phyloP scores from a whole-genome alignment of 2,797 vertebrate species.

The Coregonus sp. region DNA sequence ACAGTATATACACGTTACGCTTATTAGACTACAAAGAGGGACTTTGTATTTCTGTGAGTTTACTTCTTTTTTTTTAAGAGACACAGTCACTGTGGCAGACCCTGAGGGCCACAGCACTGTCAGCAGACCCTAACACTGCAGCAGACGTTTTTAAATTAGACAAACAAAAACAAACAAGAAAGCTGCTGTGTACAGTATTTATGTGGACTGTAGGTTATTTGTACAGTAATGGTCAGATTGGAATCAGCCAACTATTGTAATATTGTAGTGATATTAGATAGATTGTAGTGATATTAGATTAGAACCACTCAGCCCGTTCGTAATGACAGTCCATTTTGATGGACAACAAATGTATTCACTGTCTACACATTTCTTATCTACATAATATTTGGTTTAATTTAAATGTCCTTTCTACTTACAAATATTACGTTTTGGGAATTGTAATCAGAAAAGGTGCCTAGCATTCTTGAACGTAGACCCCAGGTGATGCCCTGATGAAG shows the following conservation, averaged over 20 bases:
- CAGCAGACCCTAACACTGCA: neutral
- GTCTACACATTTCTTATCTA: too few relatives aligned
- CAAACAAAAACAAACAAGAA: slow-evolving; percentile 5
- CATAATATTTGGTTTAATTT: too few relatives aligned
- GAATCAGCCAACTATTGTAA: too few relatives aligned
- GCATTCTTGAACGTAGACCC: neutral
- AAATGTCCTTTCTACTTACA: too few relatives aligned
- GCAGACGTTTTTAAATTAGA: neutral
- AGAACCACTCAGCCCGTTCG: too few relatives aligned
- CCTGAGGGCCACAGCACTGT: neutral
- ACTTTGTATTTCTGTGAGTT: neutral
- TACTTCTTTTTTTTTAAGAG: neutral
- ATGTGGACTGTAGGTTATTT: neutral
- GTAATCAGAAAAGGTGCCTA: too few relatives aligned
- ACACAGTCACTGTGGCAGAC: neutral
- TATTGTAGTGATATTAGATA: too few relatives aligned
- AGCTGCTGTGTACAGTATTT: neutral
- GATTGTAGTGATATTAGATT: too few relatives aligned
- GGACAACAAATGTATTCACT: too few relatives aligned
- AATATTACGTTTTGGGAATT: too few relatives aligned
- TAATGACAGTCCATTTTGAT: too few relatives aligned
- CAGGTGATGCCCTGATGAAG: neutral
- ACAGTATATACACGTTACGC: neutral
- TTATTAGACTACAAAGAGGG: neutral
- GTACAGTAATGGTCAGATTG: neutral